A percentile compares a stretch with the other conserved stretches of the same genome.
phyloP scores from a whole-genome alignment of 2,113 vertebrate genomes.

The Chaenocephalus aceratus region DNA sequence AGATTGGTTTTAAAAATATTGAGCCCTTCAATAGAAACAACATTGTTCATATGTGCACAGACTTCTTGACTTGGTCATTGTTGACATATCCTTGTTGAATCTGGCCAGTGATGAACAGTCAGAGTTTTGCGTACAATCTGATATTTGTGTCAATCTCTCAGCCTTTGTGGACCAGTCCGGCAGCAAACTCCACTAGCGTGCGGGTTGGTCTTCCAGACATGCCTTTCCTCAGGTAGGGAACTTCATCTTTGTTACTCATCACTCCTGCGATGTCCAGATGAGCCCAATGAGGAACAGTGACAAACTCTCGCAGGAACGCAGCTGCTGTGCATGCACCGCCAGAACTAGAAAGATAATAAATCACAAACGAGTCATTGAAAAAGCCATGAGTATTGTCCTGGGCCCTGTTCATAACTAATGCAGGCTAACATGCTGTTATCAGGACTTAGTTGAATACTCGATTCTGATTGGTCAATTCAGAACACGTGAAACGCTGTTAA shows the following conservation, averaged over 20 bases:
- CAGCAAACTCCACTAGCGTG: constrained; percentile 91
- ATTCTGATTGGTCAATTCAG: no score
- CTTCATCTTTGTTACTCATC: constrained; percentile 96
- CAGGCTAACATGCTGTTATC: background rate
- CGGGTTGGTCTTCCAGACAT: constrained; percentile 96
- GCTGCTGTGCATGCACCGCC: constrained; percentile 97
- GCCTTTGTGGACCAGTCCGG: constrained; percentile 81
- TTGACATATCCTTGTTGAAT: background rate
- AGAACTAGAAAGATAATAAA: constrained; percentile 81
- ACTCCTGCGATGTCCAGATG: constrained; percentile 98
- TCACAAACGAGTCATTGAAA: background rate
- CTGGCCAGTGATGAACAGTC: background rate
- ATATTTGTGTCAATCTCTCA: constrained; percentile 38
- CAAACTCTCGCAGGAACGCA: constrained; percentile 95
- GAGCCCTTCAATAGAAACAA: background rate
- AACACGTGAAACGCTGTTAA: no score
- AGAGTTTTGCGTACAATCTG: background rate
- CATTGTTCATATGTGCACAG: background rate
- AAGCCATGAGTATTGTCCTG: background rate
- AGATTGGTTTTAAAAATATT: background rate
- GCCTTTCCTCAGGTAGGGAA: constrained; percentile 94
- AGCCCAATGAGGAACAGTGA: constrained; percentile 92
- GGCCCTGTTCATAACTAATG: background rate
- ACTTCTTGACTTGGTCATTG: background rate
- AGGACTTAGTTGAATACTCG: no score